phyloP scores from a whole-genome alignment of 2,797 vertebrate species.

The Phalanger gymnotis region DNA sequence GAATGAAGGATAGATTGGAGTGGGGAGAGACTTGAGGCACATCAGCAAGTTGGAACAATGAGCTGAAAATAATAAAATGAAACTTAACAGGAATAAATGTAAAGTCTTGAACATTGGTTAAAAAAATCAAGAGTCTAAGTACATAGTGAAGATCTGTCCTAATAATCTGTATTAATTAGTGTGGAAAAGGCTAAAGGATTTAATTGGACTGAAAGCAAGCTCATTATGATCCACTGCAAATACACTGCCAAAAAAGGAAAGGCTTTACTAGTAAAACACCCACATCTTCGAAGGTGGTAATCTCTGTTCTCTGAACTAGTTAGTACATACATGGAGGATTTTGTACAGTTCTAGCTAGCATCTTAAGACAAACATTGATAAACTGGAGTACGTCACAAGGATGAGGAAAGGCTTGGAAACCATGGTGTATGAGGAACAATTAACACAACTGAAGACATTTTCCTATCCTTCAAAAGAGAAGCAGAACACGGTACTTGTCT shows the following conservation, averaged over 20 bases:
- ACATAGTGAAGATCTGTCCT: not conserved
- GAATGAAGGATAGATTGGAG: not conserved
- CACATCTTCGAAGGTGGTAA: not conserved
- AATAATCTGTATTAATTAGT: not conserved
- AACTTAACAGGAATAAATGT: not conserved
- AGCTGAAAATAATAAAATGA: not conserved
- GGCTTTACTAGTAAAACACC: not conserved
- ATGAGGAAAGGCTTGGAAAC: not conserved
- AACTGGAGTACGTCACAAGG: not conserved
- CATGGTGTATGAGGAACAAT: not conserved
- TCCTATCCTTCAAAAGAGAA: not conserved
- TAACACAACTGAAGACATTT: not conserved
- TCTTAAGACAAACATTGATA: not conserved
- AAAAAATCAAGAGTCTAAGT: not conserved
- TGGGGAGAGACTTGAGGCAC: not conserved
- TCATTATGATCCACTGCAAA: not conserved
- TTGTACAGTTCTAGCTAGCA: not conserved
- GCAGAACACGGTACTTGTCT: not conserved
- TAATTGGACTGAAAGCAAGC: not conserved
- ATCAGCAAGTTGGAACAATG: not conserved
- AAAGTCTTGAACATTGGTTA: not conserved
- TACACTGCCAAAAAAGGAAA: not conserved
- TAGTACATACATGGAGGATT: not conserved
- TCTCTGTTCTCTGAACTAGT: not conserved
- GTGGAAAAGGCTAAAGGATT: not conserved